Conservation (phyloP, 1,140 invertebrate species). For the Aporrectodea caliginosa region DNA sequence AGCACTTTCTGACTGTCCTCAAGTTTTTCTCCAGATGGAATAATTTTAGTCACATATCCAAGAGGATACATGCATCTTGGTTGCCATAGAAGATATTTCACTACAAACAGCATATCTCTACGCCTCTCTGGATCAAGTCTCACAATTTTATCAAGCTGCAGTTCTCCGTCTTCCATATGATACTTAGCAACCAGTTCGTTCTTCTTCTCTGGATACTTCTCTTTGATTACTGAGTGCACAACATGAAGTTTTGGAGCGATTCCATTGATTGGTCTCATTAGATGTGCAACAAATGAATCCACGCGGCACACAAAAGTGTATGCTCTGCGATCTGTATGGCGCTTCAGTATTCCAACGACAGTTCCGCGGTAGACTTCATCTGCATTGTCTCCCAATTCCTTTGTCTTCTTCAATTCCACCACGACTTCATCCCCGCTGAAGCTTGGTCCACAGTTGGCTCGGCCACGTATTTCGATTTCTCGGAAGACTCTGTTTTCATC, state of each 20-base stretch:
- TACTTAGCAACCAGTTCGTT: constrained; percentile 44
- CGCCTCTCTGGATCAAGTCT: constrained; percentile 36
- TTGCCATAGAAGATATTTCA: constrained; percentile 47
- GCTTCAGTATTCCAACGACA: constrained; percentile 46
- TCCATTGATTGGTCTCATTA: constrained; percentile 47
- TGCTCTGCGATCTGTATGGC: constrained; percentile 37
- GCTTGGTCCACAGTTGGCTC: constrained; percentile 41
- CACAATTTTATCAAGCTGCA: constrained; percentile 41
- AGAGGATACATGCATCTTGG: constrained; percentile 39
- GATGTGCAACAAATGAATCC: constrained; percentile 39
- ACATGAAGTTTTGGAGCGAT: constrained; percentile 42
- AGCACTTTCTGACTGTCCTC: constrained; percentile 39
- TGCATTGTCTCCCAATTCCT: constrained; percentile 22
- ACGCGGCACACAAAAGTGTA: constrained; percentile 45
- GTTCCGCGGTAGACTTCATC: constrained; percentile 33
- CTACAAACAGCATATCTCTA: constrained; percentile 43
- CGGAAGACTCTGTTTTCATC: not conserved
- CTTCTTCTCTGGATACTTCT: not conserved
- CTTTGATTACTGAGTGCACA: constrained; percentile 15
- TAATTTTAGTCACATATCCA: constrained; percentile 44
- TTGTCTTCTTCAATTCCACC: constrained; percentile 37
- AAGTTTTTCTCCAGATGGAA: constrained; percentile 37
- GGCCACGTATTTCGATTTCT: constrained; percentile 38
- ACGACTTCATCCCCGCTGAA: constrained; percentile 46
- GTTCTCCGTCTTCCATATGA: constrained; percentile 35